Conservation (phyloP, 2,797 vertebrate genomes). For the Pygocentrus nattereri region DNA sequence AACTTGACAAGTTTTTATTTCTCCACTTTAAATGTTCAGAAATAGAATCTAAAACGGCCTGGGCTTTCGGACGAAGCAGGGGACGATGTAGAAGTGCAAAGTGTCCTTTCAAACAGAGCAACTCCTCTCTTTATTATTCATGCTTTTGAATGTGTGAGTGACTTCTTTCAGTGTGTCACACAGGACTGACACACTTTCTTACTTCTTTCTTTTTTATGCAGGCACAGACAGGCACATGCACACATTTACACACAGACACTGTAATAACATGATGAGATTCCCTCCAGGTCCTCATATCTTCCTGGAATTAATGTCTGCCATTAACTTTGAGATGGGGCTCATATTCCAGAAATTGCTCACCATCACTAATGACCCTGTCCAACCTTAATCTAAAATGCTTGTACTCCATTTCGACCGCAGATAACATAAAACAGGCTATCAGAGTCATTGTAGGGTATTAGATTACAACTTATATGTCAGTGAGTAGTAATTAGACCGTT, state of each 20-base stretch:
- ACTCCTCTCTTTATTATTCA: slow-evolving; percentile 46
- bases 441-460: not conserved
- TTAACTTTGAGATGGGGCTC: slow-evolving; percentile 33
- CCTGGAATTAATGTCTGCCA: slow-evolving; percentile 41
- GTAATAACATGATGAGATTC: slow-evolving; percentile 12
- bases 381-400: slow-evolving; percentile 17
- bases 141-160: slow-evolving; percentile 29
- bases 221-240: slow-evolving; percentile 15
- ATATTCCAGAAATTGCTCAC: slow-evolving; percentile 38
- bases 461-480: not conserved
- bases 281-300: slow-evolving; percentile 32
- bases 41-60: slow-evolving; percentile 23
- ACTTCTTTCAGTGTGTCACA: slow-evolving; percentile 37
- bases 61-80: slow-evolving; percentile 30
- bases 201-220: not conserved
- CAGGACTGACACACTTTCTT: slow-evolving; percentile 22
- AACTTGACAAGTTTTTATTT: slow-evolving; percentile 48
- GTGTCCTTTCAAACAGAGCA: slow-evolving; percentile 30
- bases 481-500: not conserved
- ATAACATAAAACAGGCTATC: not conserved
- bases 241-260: not conserved
- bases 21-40: slow-evolving; percentile 21
- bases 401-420: slow-evolving; percentile 7
- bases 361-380: slow-evolving; percentile 22
- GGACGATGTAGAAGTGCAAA: slow-evolving; percentile 12